Conservation (phyloP, 2,888 invertebrate genomes). For the Bellardia bayeri region DNA sequence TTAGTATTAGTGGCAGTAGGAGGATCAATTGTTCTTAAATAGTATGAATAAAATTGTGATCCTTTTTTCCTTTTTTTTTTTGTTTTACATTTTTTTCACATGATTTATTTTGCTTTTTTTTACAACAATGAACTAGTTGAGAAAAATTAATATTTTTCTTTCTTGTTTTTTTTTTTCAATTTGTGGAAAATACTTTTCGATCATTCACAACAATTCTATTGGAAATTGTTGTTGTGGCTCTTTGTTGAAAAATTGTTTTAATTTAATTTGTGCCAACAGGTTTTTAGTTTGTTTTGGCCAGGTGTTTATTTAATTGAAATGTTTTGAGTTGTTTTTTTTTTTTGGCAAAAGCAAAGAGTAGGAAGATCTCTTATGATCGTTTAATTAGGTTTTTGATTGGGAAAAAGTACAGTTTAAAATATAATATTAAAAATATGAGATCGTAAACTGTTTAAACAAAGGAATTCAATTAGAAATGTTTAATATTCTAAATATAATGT, state of each 20-base stretch:
- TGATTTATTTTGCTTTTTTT: slow-evolving; percentile 60
- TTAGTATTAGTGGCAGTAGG: slow-evolving; percentile 66
- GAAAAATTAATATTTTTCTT: slow-evolving; percentile 37
- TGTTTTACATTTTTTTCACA: slow-evolving; percentile 58
- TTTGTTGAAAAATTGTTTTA: slow-evolving; percentile 48
- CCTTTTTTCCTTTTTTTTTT: slow-evolving; percentile 36
- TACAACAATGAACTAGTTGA: slow-evolving; percentile 52
- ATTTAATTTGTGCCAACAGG: slow-evolving; percentile 48
- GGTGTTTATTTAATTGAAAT: slow-evolving; percentile 39
- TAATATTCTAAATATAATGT: no score
- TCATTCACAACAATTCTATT: slow-evolving; percentile 30
- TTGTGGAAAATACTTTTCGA: slow-evolving; percentile 45
- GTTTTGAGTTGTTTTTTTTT: background rate
- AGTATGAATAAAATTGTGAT: slow-evolving; percentile 42
- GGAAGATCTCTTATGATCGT: background rate
- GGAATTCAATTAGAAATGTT: no score
- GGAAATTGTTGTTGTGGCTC: slow-evolving; percentile 24
- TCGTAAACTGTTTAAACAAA: no score
- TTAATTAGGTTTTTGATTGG: background rate
- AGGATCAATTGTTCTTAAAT: slow-evolving; percentile 73
- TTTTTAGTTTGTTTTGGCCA: slow-evolving; percentile 41
- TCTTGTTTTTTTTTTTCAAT: background rate
- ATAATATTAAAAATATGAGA: no score
- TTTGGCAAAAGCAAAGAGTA: background rate
- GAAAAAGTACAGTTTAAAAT: background rate